Conservation (phyloP, 2,797 vertebrate genomes). For the Alectoris magna region DNA sequence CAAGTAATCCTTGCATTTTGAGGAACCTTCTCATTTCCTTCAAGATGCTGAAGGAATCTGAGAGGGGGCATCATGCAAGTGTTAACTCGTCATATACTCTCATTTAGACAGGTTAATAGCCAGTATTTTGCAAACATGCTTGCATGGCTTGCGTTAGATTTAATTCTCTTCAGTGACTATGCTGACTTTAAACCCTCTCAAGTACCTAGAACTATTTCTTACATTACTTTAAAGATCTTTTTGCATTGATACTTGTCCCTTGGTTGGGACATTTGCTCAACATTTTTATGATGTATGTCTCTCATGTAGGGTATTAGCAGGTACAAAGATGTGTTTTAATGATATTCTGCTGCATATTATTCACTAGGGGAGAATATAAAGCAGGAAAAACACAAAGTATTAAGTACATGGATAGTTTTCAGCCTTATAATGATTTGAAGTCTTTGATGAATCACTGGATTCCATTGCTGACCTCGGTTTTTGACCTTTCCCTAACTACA, state of each 20-base stretch:
- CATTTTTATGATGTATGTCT: constrained; percentile 34
- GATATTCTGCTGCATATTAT: constrained; percentile 9
- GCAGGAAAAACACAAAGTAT: not conserved
- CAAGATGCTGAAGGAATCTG: not conserved
- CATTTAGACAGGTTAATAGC: not conserved
- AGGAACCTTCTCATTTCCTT: not conserved
- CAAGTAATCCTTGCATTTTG: not conserved
- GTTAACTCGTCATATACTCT: not conserved
- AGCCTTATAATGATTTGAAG: not conserved
- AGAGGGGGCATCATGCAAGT: not conserved
- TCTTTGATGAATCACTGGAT: constrained; percentile 8
- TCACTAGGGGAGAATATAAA: constrained; percentile 15
- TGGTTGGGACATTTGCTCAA: constrained; percentile 29
- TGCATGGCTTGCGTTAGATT: not conserved
- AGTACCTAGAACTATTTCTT: not conserved
- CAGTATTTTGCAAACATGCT: not conserved
- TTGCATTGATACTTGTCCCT: constrained; percentile 11
- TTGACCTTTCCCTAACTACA: not conserved
- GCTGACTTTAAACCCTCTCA: constrained; percentile 1
- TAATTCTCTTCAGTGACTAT: not conserved
- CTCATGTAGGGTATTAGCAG: constrained; percentile 1
- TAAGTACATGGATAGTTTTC: not conserved
- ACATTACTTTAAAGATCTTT: not conserved
- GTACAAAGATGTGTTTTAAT: constrained; percentile 35
- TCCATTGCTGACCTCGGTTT: constrained; percentile 19